phyloP scores from a whole-genome alignment of 23 tunicate genomes.

The Clavelina lepadiformis region DNA sequence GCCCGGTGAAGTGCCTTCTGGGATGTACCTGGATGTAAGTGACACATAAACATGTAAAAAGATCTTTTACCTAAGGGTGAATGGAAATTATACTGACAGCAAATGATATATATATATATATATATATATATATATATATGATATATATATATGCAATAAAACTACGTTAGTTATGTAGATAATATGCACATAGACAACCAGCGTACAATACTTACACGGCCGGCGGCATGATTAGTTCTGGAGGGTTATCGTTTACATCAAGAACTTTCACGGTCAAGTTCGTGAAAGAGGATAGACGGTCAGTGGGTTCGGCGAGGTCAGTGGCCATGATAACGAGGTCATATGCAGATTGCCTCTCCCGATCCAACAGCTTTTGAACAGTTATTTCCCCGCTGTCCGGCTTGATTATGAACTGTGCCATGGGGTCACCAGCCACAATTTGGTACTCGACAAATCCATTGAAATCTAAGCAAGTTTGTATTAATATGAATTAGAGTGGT shows the following conservation, averaged over 20 bases:
- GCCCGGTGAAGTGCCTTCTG: conserved; percentile 15
- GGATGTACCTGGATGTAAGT: conserved; percentile 8
- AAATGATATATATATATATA: no score
- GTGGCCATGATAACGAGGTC: conserved; percentile 47
- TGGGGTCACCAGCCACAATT: conserved; percentile 50
- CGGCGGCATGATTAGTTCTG: conserved; percentile 24
- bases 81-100: no score
- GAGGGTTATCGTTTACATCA: conserved; percentile 56
- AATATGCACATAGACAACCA: neutral
- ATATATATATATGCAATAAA: no score
- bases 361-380: conserved; percentile 22
- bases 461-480: conserved; percentile 40
- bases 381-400: conserved; percentile 29
- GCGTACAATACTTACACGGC: conserved; percentile 12
- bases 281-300: conserved; percentile 13
- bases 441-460: conserved; percentile 54
- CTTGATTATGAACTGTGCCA: conserved; percentile 29
- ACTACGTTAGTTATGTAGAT: no score
- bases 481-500: no score
- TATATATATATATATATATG: no score
- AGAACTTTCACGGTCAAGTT: conserved; percentile 25
- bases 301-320: conserved; percentile 25
- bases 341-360: conserved; percentile 30
- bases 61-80: no score
- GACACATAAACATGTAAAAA: neutral